Conservation (phyloP, 2,888 invertebrate species). For the Rhagonycha fulva region DNA sequence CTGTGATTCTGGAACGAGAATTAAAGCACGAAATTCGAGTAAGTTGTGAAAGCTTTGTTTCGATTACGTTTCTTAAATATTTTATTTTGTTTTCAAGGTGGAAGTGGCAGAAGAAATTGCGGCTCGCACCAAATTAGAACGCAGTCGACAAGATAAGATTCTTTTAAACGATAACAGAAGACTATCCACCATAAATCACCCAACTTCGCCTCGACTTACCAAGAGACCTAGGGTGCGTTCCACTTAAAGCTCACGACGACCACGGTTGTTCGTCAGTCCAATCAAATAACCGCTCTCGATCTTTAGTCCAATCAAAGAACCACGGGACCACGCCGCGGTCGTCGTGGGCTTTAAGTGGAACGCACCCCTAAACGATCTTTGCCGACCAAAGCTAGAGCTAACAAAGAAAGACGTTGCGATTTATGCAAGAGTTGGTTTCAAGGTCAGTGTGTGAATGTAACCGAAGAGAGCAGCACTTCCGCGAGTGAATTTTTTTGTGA, state of each 20-base stretch:
- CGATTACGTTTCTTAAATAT: background rate
- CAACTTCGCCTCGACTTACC: conserved; percentile 34
- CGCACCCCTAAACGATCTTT: conserved; percentile 37
- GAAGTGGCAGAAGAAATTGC: conserved; percentile 77
- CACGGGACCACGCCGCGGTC: too few species aligned
- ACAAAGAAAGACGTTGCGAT: conserved; percentile 88
- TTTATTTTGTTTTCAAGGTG: conserved; percentile 56
- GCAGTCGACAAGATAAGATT: conserved; percentile 63
- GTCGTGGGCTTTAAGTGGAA: too few species aligned
- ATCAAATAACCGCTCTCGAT: too few species aligned
- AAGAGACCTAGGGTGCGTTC: conserved; percentile 54
- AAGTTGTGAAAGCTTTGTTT: background rate
- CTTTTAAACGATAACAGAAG: conserved; percentile 64
- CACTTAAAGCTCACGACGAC: too few species aligned
- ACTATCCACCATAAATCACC: conserved; percentile 51
- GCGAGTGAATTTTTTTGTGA: conserved; percentile 89
- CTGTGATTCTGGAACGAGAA: conserved; percentile 86
- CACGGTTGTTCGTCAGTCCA: too few species aligned
- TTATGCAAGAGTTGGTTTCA: conserved; percentile 99
- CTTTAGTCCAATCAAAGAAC: too few species aligned
- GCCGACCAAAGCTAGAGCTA: conserved; percentile 39
- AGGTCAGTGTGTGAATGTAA: conserved; percentile 93
- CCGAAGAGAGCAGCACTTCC: conserved; percentile 87
- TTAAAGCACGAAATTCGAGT: conserved; percentile 89
- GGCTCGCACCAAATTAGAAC: conserved; percentile 70